Evolutionary conservation across 2,888 invertebrate genomes (phyloP).

Genomic region (Sphinx pinastri): DNA sequence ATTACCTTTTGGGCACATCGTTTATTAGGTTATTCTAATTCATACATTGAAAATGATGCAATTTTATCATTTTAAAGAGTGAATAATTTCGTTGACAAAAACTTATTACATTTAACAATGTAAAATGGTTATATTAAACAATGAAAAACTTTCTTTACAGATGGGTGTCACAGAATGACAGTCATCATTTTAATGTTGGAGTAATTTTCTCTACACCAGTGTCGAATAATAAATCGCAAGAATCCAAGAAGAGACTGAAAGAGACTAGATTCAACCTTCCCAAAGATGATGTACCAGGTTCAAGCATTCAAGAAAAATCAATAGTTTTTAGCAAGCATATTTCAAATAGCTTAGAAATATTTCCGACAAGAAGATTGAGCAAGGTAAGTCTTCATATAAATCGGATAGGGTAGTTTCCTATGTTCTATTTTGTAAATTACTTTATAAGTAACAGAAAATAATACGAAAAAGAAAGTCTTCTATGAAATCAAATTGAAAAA

Average conservation of each 20-base stretch:
- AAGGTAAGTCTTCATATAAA: constrained; percentile 56
- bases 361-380: constrained; percentile 76
- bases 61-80: not conserved
- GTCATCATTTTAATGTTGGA: constrained; percentile 84
- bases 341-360: constrained; percentile 80
- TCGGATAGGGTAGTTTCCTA: too few relatives aligned
- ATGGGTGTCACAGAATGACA: constrained; percentile 85
- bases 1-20: too few relatives aligned
- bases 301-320: constrained; percentile 70
- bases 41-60: too few relatives aligned
- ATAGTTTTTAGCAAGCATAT: constrained; percentile 74
- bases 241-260: constrained; percentile 75
- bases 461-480: too few relatives aligned
- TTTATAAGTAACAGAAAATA: too few relatives aligned
- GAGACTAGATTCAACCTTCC: constrained; percentile 86
- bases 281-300: constrained; percentile 68
- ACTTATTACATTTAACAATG: too few relatives aligned
- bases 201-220: constrained; percentile 94
- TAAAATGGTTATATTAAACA: too few relatives aligned
- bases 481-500: too few relatives aligned
- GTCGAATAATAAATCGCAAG: constrained; percentile 65
- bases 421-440: too few relatives aligned
- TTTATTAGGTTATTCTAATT: too few relatives aligned
- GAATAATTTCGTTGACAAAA: not conserved
- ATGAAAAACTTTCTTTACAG: constrained; percentile 49